phyloP scores from a whole-genome alignment of 2,797 vertebrate genomes.

The Varecia variegata region DNA sequence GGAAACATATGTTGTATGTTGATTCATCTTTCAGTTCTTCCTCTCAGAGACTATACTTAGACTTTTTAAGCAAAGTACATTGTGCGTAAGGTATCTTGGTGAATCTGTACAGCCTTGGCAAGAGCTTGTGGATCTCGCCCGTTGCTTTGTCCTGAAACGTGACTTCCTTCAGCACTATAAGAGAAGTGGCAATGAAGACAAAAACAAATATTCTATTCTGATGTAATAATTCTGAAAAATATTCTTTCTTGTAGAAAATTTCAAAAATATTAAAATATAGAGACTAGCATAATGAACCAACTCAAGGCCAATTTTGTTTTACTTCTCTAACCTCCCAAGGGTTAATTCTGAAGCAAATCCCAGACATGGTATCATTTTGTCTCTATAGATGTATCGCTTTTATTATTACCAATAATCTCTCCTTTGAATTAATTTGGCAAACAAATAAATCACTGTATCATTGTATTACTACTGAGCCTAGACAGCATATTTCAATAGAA shows the following conservation, averaged over 20 bases:
- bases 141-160: conserved; percentile 98
- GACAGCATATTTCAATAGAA: neutral
- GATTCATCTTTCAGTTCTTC: conserved; percentile 83
- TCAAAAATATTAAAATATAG: neutral
- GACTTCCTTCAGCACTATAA: conserved; percentile 97
- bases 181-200: conserved; percentile 53
- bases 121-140: conserved; percentile 96
- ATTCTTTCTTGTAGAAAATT: conserved; percentile 27
- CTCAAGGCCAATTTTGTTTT: conserved; percentile 29
- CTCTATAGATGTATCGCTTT: neutral
- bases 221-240: conserved; percentile 34
- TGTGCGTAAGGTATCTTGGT: conserved; percentile 99
- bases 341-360: conserved; percentile 39
- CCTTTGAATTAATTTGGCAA: conserved; percentile 16
- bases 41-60: conserved; percentile 77
- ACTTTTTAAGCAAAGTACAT: conserved; percentile 97
- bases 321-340: neutral
- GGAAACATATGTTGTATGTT: conserved; percentile 87
- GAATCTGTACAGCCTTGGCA: conserved; percentile 99
- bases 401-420: neutral
- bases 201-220: conserved; percentile 40
- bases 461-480: neutral
- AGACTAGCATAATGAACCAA: neutral
- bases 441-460: conserved; percentile 24
- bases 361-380: conserved; percentile 20